Evolutionary conservation across 2,797 vertebrate genomes (phyloP).

Genomic region (Perodicticus potto): DNA sequence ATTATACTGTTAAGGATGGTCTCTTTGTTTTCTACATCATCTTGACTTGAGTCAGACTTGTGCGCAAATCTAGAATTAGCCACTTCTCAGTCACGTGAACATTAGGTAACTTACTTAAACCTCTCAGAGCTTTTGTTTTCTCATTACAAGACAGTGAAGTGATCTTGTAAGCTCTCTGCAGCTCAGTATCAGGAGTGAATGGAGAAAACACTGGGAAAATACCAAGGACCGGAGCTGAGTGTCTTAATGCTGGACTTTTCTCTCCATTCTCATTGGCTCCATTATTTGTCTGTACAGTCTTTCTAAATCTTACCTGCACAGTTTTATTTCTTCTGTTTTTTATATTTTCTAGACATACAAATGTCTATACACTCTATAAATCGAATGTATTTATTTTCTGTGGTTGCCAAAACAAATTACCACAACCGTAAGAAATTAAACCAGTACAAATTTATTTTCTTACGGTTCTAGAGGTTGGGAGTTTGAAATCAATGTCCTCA

Average conservation of each 20-base stretch:
- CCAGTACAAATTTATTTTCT: no score
- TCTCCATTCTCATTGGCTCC: not conserved
- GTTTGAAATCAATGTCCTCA: no score
- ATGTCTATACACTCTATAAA: no score
- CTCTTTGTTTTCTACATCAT: not conserved
- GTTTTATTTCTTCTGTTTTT: slow-evolving; percentile 4
- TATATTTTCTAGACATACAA: not conserved
- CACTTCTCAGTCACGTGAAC: not conserved
- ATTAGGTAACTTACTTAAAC: not conserved
- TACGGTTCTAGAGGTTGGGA: no score
- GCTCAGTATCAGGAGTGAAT: not conserved
- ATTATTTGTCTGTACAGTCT: not conserved
- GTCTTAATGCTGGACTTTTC: not conserved
- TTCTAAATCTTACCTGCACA: not conserved
- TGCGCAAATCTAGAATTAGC: not conserved
- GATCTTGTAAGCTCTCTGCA: not conserved
- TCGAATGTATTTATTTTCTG: not conserved
- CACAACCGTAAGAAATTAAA: no score
- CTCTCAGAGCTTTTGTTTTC: not conserved
- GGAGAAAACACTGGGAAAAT: not conserved
- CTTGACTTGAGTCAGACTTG: not conserved
- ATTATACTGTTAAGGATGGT: not conserved
- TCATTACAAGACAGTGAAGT: not conserved
- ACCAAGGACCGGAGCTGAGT: no score
- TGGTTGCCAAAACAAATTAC: not conserved